Conservation (phyloP, 2,113 vertebrate species). For the Balaeniceps rex region DNA sequence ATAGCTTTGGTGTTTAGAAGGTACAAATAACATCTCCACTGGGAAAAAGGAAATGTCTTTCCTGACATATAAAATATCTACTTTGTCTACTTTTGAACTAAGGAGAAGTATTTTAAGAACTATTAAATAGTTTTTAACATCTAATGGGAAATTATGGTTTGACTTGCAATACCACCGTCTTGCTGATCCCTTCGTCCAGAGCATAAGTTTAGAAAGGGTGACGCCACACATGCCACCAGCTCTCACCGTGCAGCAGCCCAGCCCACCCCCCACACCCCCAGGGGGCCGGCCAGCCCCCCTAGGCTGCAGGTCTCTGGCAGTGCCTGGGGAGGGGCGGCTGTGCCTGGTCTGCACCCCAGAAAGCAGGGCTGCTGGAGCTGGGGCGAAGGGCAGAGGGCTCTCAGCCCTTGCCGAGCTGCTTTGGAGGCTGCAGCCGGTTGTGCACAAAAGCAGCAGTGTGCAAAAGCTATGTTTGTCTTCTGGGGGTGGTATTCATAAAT, state of each 20-base stretch:
- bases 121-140: background rate
- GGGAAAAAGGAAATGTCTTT: background rate
- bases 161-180: background rate
- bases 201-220: background rate
- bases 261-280: background rate
- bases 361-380: rapidly evolving
- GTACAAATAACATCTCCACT: background rate
- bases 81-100: background rate
- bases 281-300: background rate
- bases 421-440: background rate
- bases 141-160: background rate
- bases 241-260: background rate
- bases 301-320: background rate
- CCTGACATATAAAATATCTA: background rate
- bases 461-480: background rate
- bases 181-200: background rate
- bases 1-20: background rate
- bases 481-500: background rate
- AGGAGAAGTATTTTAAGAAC: background rate
- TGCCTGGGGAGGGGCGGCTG: background rate
- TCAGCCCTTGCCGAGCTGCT: background rate
- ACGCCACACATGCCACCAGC: rapidly evolving
- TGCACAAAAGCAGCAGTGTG: background rate
- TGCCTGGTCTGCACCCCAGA: too few species aligned
- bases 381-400: background rate